phyloP scores from a whole-genome alignment of 1,140 invertebrate genomes.

The Magallana gigas region DNA sequence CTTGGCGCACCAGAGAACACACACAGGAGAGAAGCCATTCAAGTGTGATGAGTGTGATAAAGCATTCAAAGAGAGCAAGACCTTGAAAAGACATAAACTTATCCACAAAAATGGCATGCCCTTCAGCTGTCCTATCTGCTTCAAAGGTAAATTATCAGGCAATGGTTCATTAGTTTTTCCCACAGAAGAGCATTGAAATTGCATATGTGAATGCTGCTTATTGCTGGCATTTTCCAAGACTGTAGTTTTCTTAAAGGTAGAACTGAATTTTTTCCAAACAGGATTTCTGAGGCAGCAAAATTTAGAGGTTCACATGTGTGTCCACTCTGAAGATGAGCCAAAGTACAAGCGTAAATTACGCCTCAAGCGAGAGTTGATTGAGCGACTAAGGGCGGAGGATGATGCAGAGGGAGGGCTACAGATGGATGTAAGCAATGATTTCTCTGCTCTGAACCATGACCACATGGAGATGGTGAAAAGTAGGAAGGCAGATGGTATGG shows the following conservation, averaged over 20 bases:
- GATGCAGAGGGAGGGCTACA: not conserved
- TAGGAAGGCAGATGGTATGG: slow-evolving; percentile 36
- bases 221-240: too few species aligned
- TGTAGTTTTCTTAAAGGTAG: too few species aligned
- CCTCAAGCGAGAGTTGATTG: slow-evolving; percentile 46
- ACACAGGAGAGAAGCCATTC: slow-evolving; percentile 97
- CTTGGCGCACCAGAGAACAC: slow-evolving; percentile 92
- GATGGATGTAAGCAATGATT: slow-evolving; percentile 22
- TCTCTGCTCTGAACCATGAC: not conserved
- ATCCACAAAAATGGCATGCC: slow-evolving; percentile 92
- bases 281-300: slow-evolving; percentile 55
- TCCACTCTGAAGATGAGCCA: slow-evolving; percentile 54
- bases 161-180: too few species aligned
- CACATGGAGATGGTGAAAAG: slow-evolving; percentile 35
- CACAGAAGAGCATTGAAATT: not conserved
- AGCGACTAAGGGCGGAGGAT: slow-evolving; percentile 23
- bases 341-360: slow-evolving; percentile 53
- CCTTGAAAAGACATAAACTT: slow-evolving; percentile 85
- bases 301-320: slow-evolving; percentile 61
- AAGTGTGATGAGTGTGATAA: slow-evolving; percentile 91
- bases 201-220: not conserved
- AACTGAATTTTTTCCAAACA: not conserved
- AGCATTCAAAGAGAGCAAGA: slow-evolving; percentile 55
- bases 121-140: slow-evolving; percentile 92
- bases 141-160: slow-evolving; percentile 82